A percentile compares a stretch with the other conserved stretches of the same genome.
phyloP scores from a whole-genome alignment of 2,113 vertebrate species.

The Nothoprocta perdicaria region DNA sequence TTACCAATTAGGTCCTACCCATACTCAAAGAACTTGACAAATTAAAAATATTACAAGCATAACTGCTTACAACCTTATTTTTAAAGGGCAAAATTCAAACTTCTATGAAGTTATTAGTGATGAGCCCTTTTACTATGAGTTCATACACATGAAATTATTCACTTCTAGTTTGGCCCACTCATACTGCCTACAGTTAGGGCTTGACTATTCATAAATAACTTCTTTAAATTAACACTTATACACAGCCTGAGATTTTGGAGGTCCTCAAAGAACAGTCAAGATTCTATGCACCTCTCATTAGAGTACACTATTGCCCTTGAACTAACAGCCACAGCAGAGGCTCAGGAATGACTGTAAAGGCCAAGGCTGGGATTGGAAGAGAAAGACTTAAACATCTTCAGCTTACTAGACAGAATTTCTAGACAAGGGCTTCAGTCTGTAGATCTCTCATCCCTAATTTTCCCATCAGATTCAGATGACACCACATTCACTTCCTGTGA shows the following conservation, averaged over 20 bases:
- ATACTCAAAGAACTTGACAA: background rate
- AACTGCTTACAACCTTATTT: background rate
- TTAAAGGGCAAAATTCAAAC: background rate
- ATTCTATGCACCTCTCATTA: background rate
- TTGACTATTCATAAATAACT: background rate
- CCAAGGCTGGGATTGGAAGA: background rate
- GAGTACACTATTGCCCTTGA: background rate
- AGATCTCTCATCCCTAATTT: background rate
- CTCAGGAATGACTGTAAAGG: background rate
- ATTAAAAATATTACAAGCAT: background rate
- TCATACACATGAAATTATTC: background rate
- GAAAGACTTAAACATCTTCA: background rate
- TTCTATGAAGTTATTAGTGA: background rate
- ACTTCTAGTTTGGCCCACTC: background rate
- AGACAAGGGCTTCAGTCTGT: background rate
- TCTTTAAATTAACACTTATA: background rate
- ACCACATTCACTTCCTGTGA: background rate
- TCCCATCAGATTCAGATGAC: background rate
- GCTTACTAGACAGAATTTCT: background rate
- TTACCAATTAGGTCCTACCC: background rate
- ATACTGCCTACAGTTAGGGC: background rate
- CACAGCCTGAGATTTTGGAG: background rate
- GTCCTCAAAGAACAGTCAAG: background rate
- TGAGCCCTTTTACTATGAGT: background rate
- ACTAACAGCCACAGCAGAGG: background rate